phyloP scores from a whole-genome alignment of 2,113 vertebrate genomes.

The Arizona elegans region DNA sequence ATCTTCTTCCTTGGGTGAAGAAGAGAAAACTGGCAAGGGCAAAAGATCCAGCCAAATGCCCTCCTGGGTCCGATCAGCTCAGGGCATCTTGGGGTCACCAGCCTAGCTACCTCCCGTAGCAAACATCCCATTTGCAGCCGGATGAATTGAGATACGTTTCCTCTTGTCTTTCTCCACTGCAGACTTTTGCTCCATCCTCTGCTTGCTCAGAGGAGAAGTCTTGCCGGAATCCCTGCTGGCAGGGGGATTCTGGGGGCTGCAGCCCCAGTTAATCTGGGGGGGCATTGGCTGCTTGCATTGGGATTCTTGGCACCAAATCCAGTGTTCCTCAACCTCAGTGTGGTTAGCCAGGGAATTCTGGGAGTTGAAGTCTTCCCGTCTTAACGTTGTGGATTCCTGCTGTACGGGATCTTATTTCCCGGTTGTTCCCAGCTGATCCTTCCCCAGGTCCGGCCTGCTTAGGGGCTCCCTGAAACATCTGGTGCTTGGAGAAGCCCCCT shows the following conservation, averaged over 20 bases:
- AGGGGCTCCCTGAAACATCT: not conserved
- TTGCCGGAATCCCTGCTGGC: not conserved
- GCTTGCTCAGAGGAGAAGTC: not conserved
- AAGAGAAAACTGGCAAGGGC: not conserved
- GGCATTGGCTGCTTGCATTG: not conserved
- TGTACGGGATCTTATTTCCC: no score
- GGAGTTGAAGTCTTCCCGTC: not conserved
- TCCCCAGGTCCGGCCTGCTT: not conserved
- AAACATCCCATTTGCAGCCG: fast-evolving
- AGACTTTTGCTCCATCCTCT: not conserved
- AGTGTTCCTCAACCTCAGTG: not conserved
- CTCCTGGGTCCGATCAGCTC: not conserved
- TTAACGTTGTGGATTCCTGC: not conserved
- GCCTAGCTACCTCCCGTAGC: not conserved
- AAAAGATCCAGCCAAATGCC: not conserved
- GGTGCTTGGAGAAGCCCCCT: not conserved
- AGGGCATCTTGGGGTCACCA: fast-evolving
- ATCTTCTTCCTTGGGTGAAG: not conserved
- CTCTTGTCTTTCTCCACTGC: not conserved
- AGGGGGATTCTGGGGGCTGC: not conserved
- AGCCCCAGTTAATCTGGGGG: no score
- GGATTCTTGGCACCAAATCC: not conserved
- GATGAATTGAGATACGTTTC: not conserved
- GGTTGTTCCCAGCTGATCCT: not conserved
- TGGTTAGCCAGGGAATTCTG: not conserved